Base-by-base conservation (phyloP, 1,140 invertebrate species). In the Piezodorus guildinii region DNA sequence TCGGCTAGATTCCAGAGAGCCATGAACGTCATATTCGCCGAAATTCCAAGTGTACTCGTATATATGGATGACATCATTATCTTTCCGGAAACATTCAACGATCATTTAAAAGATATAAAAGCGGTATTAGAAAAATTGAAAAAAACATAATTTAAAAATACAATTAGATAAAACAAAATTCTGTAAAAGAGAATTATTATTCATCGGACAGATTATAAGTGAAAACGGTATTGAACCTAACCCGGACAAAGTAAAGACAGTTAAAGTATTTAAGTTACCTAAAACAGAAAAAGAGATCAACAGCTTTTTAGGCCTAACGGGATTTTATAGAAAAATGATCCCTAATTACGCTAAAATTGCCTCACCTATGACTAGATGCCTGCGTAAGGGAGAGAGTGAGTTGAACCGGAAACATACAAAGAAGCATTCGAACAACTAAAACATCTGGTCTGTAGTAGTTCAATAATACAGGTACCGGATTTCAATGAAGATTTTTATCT, bases 41-140 rank as follows among this genome's bases (percentile, higher is more conserved):
- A 61, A 21, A 43, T 16, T 9, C 34, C 19, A 43, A 54, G 44
- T 8, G 49, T 62, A 14, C 56, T 64, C 59, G 70, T 76, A 8
- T 78, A 78, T 67, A 54, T 79, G 9, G 78, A 79, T 69, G 77
- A 80, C 62, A 71, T 78, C 0, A 67, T 77, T 0, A 67, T 77
- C 12, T 73, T 67, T 59, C 66, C 66, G 1, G 61, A 69, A 15
- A 71, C 63, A 14, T 70, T 74, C 44, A 66, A 74, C 30, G 69
- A 75, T 54, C 75, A 78, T 62, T 52, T 69, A 6, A 0, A 19
- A 27, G 69, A 69, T 43, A 54, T 75, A 62, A 17, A 44, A 15
- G 12, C 64, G 51, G 67, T 74, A 8, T 68, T 75, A 1, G 14
- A 69, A 34, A 30, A 63, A 21, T 51, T 71, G 12, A n/a, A 34